These are phyloP conservation scores for Emydura subglobosa DNA, from an alignment of 2,113 vertebrate genomes.

Conservation along the genomic window DNA sequence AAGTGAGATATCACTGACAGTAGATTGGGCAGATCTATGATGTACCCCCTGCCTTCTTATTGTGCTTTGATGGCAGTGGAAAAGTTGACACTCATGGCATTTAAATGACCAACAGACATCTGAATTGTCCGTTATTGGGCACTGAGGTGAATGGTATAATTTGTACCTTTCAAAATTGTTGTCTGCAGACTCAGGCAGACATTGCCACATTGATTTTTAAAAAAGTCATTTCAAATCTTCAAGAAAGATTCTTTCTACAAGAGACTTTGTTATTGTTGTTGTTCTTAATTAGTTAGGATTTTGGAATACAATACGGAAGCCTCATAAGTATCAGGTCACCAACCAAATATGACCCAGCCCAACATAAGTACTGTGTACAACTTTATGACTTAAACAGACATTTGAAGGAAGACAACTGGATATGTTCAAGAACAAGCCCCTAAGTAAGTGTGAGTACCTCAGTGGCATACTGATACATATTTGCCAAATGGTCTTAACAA, in stretches of 20 bases:
- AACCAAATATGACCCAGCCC: neutral
- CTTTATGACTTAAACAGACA: neutral
- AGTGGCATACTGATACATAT: too few species aligned
- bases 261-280: too few species aligned
- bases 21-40: neutral
- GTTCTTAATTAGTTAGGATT: neutral
- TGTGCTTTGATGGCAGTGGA: too few species aligned
- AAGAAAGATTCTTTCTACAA: neutral
- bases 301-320: neutral
- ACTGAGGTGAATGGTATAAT: fast-evolving
- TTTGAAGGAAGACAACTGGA: neutral
- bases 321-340: neutral
- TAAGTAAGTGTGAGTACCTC: too few species aligned
- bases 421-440: neutral
- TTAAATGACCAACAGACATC: too few species aligned
- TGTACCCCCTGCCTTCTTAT: too few species aligned
- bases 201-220: neutral
- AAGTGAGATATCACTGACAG: neutral
- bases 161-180: neutral
- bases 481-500: neutral
- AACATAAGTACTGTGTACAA: neutral
- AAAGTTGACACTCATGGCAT: too few species aligned
- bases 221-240: neutral
- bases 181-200: neutral
- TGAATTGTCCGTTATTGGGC: too few species aligned